These are phyloP conservation scores for Xiphydria camelus DNA, from an alignment of 2,888 invertebrate species.

Conservation along the genomic window DNA sequence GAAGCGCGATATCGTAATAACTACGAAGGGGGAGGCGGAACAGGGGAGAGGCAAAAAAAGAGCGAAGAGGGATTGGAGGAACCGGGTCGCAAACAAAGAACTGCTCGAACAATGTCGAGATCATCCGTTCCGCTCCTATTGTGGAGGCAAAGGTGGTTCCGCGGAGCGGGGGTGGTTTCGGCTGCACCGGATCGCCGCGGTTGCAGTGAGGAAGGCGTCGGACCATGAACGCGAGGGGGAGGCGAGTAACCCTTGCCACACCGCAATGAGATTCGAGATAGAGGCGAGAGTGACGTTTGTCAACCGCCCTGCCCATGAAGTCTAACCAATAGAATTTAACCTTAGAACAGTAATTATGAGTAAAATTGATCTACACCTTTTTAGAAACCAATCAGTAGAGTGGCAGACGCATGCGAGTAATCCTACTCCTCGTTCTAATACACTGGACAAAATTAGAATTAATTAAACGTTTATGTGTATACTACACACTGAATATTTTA, in stretches of 20 bases:
- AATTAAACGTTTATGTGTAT: too few species aligned
- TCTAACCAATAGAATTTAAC: too few species aligned
- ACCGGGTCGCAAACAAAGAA: slow-evolving; percentile 23
- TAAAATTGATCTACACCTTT: too few species aligned
- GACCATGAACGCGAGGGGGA: neutral
- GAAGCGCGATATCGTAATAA: slow-evolving; percentile 1
- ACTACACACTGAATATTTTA: too few species aligned
- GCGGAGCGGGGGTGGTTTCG: slow-evolving; percentile 19
- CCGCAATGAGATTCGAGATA: too few species aligned
- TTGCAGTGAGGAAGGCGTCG: slow-evolving; percentile 9
- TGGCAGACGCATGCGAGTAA: too few species aligned
- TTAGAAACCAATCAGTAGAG: too few species aligned
- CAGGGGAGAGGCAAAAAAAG: slow-evolving; percentile 8
- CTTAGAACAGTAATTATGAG: too few species aligned
- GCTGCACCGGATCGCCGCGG: slow-evolving; percentile 7
- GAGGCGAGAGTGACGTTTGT: too few species aligned
- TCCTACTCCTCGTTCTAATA: too few species aligned
- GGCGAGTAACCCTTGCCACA: neutral
- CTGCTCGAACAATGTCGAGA: slow-evolving; percentile 24
- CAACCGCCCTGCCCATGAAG: too few species aligned
- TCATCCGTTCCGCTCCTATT: slow-evolving; percentile 24
- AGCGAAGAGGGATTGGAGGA: slow-evolving; percentile 5
- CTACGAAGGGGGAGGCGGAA: slow-evolving; percentile 3
- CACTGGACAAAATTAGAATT: too few species aligned
- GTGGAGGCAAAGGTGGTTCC: slow-evolving; percentile 17